These are phyloP conservation scores for Globicephala melas DNA, from an alignment of 2,113 vertebrate genomes.

Conservation along the genomic window DNA sequence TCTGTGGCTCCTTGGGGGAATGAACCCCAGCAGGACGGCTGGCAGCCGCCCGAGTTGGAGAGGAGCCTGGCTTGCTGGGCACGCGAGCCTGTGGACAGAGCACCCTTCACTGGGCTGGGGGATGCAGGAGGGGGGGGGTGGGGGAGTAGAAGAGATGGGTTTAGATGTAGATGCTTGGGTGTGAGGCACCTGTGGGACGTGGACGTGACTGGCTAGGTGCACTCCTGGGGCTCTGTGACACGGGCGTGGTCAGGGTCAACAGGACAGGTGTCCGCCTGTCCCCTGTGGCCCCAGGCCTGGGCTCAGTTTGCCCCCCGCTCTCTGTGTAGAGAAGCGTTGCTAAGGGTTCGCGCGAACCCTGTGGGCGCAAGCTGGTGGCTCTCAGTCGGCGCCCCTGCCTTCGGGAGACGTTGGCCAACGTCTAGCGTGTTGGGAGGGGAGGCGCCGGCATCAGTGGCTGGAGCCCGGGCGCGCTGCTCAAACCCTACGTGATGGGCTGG, in stretches of 20 bases:
- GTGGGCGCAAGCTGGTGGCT: no score
- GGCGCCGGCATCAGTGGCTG: accelerated
- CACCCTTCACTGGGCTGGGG: background rate
- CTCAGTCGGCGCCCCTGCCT: background rate
- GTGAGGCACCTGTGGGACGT: background rate
- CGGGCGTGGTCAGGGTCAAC: background rate
- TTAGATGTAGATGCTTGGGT: no score
- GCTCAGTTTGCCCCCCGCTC: background rate
- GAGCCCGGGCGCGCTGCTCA: background rate
- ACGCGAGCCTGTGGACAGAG: accelerated
- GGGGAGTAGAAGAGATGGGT: background rate
- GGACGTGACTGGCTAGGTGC: background rate
- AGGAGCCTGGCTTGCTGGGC: background rate
- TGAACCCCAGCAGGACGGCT: no score
- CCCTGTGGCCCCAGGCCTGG: background rate
- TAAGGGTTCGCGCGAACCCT: no score
- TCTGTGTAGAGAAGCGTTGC: background rate
- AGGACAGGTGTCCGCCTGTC: background rate
- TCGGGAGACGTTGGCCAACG: accelerated
- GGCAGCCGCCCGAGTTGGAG: background rate
- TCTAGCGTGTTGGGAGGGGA: background rate
- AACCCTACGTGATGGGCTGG: accelerated
- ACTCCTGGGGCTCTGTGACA: background rate
- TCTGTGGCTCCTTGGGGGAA: no score
- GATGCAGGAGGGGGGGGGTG: background rate